Conservation (phyloP, 2,888 invertebrate species). For the Teleiodes luculella region DNA sequence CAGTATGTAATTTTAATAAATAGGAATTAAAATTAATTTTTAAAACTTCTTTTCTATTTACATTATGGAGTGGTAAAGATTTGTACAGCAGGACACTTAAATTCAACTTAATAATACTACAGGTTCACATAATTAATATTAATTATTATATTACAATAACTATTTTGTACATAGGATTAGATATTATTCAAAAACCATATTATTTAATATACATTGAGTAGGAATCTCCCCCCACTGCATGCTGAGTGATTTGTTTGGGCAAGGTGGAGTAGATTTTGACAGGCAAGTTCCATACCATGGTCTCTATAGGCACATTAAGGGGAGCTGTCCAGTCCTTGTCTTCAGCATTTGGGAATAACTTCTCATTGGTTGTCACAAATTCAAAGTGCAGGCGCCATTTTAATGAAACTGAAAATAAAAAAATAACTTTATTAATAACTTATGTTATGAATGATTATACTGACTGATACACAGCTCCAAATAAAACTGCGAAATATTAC, state of each 20-base stretch:
- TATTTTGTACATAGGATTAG: background rate
- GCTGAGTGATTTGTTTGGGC: slow-evolving; percentile 88
- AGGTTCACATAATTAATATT: background rate
- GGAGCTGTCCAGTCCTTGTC: slow-evolving; percentile 90
- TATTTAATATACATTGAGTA: slow-evolving; percentile 61
- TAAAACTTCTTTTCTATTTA: slow-evolving; percentile 8
- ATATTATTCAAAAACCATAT: background rate
- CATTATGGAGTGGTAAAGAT: slow-evolving; percentile 1
- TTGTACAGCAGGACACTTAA: background rate
- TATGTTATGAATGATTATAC: too few relatives aligned
- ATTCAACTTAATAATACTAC: background rate
- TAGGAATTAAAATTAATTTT: slow-evolving; percentile 15
- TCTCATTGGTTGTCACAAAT: slow-evolving; percentile 92
- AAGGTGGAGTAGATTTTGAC: slow-evolving; percentile 95
- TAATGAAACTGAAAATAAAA: slow-evolving; percentile 83
- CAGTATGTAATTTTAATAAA: slow-evolving; percentile 22
- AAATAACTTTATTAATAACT: too few relatives aligned
- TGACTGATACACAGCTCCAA: too few relatives aligned
- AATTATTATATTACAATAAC: background rate
- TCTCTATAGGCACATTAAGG: slow-evolving; percentile 92
- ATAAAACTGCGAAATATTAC: too few relatives aligned
- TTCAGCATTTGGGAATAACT: slow-evolving; percentile 77
- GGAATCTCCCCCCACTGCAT: slow-evolving; percentile 70
- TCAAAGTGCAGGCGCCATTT: slow-evolving; percentile 98
- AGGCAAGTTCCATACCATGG: slow-evolving; percentile 99